Base-by-base conservation (phyloP, 2,888 invertebrate genomes). In the Macrostomum cliftonense region DNA sequence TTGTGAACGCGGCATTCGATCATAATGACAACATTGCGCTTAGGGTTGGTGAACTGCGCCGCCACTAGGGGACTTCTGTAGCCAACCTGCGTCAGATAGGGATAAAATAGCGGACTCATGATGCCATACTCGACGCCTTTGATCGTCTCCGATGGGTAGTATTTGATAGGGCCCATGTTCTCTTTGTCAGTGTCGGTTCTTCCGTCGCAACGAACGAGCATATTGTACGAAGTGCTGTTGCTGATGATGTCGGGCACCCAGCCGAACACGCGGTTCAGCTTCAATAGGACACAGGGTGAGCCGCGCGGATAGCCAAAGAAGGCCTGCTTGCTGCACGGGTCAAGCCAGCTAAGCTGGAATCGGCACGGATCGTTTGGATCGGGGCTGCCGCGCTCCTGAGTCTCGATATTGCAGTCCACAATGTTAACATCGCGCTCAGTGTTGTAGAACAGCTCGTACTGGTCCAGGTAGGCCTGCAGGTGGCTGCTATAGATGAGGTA, bases 301-400 rank as follows among this genome's bases (percentile, higher is more conserved):
- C 20, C 50, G 14, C 50, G 51, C 20, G 47, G 47, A 50, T 50
- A 50, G 17, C 50, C 50, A 21, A 50, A 50, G 38, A 49, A 49
- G 39, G 40, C 21, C 49, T 50, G 28, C 20, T 50, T 50, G 12
- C 39, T 37, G 20, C 50, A 50, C 14, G 38, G 48, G 11, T 14
- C 47, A 5, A 50, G 12, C 16, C 13, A 14, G 14, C 14, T 14
- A 9, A 50, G 42, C 19, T 52, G 5, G 37, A 50, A 50, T 38
- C 40, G 38, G 28, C 50, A 50, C 13, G 42, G 21, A 16, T 39
- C 28, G 13, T 38, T 21, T 9, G 39, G 39, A 17, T 50, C 48
- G 37, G 28, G 28, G 28, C 28, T 28, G 28, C 28, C 28, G 28
- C 28, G 28, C 28, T 28, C 28, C 28, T 28, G 28, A 4, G 28